Conservation (phyloP, 2,113 vertebrate genomes). For the Sardina pilchardus region DNA sequence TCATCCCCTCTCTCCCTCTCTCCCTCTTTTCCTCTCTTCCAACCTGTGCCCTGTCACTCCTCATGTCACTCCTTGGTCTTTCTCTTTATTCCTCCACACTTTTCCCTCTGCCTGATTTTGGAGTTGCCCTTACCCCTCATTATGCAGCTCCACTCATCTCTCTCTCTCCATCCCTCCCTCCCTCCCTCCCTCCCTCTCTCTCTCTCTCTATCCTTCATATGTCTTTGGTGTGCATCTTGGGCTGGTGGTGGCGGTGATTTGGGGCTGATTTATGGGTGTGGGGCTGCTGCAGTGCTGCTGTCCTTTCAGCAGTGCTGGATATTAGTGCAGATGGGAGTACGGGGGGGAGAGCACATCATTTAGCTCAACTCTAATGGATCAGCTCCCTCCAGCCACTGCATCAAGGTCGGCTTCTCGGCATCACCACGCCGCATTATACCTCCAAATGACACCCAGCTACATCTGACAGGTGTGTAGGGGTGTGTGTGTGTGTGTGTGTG, state of each 20-base stretch:
- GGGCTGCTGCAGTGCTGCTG: not conserved
- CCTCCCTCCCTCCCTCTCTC: not conserved
- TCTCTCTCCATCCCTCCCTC: not conserved
- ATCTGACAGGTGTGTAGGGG: conserved; percentile 31
- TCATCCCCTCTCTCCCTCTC: not conserved
- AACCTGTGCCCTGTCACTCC: not conserved
- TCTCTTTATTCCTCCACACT: not conserved
- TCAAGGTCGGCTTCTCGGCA: conserved; percentile 37
- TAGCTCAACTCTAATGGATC: conserved; percentile 34
- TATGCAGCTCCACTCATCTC: not conserved
- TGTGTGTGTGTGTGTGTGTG: conserved; percentile 18
- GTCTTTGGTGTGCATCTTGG: not conserved
- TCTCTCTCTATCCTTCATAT: not conserved
- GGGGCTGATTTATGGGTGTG: not conserved
- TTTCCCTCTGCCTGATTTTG: conserved; percentile 32
- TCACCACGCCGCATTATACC: conserved; percentile 32
- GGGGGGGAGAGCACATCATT: conserved; percentile 31
- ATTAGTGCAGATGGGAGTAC: conserved; percentile 37
- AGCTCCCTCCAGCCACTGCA: conserved; percentile 39
- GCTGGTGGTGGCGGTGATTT: not conserved
- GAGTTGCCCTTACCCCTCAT: not conserved
- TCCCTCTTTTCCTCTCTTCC: not conserved
- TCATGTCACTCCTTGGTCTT: conserved; percentile 23
- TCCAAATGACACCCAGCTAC: conserved; percentile 14
- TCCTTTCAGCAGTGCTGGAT: conserved; percentile 16